phyloP scores from a whole-genome alignment of 2,888 invertebrate genomes.

The Cryptus viduatorius region DNA sequence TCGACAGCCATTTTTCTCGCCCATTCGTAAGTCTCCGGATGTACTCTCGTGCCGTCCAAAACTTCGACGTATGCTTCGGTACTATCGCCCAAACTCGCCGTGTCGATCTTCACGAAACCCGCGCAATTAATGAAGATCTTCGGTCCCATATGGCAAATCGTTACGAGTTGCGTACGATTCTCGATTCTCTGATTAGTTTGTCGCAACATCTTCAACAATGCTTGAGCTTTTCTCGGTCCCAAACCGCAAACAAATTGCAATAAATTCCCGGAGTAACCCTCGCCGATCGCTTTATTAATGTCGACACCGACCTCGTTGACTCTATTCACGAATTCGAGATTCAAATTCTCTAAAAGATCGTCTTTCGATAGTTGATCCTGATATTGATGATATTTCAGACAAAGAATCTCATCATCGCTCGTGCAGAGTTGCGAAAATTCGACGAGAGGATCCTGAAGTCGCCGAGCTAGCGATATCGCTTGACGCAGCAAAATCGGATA shows the following conservation, averaged over 20 bases:
- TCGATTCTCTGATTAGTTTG: constrained; percentile 95
- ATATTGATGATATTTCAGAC: constrained; percentile 91
- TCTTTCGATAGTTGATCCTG: constrained; percentile 93
- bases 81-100: constrained; percentile 94
- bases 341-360: constrained; percentile 92
- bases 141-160: constrained; percentile 97
- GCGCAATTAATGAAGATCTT: constrained; percentile 99
- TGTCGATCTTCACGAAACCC: constrained; percentile 98
- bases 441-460: constrained; percentile 96
- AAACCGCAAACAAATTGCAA: constrained; percentile 98
- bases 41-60: constrained; percentile 97
- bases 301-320: constrained; percentile 99
- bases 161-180: constrained; percentile 97
- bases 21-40: constrained; percentile 99
- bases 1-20: constrained; percentile 99
- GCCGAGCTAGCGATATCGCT: constrained; percentile 95
- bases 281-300: constrained; percentile 95
- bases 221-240: constrained; percentile 96
- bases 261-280: constrained; percentile 93
- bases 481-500: constrained; percentile 95
- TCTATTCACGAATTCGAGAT: constrained; percentile 95
- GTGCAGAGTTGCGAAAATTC: constrained; percentile 98
- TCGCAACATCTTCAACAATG: constrained; percentile 93
- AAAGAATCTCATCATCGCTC: constrained; percentile 97
- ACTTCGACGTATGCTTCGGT: constrained; percentile 97